Base-by-base conservation (phyloP, 92 coral and sea anemone species). In the Heteractis magnifica region DNA sequence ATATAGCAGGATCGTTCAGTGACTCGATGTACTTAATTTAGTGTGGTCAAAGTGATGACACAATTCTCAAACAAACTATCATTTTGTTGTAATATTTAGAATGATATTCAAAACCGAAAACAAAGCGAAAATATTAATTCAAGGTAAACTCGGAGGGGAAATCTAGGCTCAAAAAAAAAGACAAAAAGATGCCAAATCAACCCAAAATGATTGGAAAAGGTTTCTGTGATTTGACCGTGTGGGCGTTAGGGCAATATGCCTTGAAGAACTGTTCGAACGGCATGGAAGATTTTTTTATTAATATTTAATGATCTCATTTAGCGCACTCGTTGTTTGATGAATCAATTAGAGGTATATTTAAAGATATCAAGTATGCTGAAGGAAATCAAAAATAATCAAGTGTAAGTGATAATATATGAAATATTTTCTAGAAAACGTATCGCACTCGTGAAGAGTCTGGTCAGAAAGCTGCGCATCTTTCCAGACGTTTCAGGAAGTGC, bases 41-140 rank as follows among this genome's bases (percentile, higher is more conserved):
- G n/a, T 62, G 70, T n/a, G 70, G 70, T 62, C 10, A 62, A 62
- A n/a, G 26, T 12, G 70, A 62, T 62, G 70, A 62, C 70, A 62
- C 70, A 62, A 15, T 16, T 5, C 0, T 0, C 7, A 62, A 4
- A 62, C 23, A 18, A 59, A n/a, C 6, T 1, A 18, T 18, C 18
- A 62, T 62, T 62, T 58, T 58, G 14, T 12, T 5, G 5, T 13
- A 16, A 59, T 13, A 59, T 23, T 18, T 16, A 16, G 6, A 62
- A 62, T 5, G 19, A 2, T 5, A 18, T 62, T 18, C 4, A 62
- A 55, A 55, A 34, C 44, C 44, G 59, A 62, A 62, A n/a, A 62
- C 26, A 62, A 18, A 62, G 9, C 18, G 70, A 62, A 62, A 23
- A 62, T 18, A 34, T 34, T 34, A 1, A 34, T 34, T 34, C 44